Conservation (phyloP, 2,797 vertebrate species). For the Coendou prehensilis region DNA sequence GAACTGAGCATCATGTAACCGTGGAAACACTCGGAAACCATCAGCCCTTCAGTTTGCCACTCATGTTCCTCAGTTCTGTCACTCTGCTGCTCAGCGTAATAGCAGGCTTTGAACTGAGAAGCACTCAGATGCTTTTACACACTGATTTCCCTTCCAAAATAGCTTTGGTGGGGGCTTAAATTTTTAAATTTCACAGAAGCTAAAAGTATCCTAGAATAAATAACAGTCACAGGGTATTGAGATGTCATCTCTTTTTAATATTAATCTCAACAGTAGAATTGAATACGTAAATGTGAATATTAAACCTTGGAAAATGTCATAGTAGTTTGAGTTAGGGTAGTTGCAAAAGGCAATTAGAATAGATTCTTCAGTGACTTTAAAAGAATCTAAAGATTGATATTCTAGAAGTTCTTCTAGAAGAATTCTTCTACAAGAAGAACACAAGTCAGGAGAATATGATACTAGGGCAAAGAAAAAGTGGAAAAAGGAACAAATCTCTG, state of each 20-base stretch:
- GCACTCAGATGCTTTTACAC: neutral
- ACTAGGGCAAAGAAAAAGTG: neutral
- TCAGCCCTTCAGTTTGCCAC: neutral
- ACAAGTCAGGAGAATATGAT: neutral
- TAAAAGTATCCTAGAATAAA: constrained; percentile 45
- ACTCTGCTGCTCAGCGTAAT: neutral
- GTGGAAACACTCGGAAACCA: neutral
- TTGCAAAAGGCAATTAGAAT: constrained; percentile 13
- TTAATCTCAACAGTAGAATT: constrained; percentile 47
- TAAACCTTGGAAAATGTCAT: constrained; percentile 31
- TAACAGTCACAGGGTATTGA: constrained; percentile 1
- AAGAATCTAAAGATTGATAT: neutral
- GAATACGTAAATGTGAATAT: constrained; percentile 44
- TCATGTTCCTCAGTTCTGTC: constrained; percentile 38
- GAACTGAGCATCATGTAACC: neutral
- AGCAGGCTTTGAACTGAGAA: neutral
- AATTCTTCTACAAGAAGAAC: neutral
- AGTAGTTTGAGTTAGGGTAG: neutral
- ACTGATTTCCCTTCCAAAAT: constrained; percentile 55
- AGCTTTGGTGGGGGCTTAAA: constrained; percentile 67
- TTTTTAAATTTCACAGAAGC: constrained; percentile 70
- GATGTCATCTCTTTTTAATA: neutral
- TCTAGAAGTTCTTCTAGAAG: neutral
- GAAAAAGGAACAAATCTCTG: neutral
- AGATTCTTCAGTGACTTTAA: neutral